Base-by-base conservation (phyloP, 1,140 invertebrate genomes). In the Drosophila arawakana region DNA sequence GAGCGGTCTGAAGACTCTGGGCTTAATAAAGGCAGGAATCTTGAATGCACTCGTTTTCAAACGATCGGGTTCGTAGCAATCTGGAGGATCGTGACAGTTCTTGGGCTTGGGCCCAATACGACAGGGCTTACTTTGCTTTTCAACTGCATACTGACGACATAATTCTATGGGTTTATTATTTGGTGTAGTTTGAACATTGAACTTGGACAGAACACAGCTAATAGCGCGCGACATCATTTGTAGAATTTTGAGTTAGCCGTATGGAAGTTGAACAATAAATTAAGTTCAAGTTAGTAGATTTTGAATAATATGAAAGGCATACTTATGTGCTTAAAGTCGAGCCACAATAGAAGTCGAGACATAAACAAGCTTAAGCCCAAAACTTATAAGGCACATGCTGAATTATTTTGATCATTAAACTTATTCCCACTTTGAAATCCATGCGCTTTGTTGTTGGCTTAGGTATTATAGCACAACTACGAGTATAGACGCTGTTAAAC, bases 321-420 rank as follows among this genome's bases (percentile, higher is more conserved):
- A 13, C 41, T 43, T 43, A 43, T 43, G n/a, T 13, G 41, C 41
- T 43, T 63, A 47, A 43, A 21, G 34, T 49, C 50, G 49, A 35
- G 43, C 50, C 52, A 44, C 34, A 44, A 54, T 71, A 47, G 15
- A 15, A 15, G 15, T 15, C 15, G 15, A 15, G 46, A 55, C 63
- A 79, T 82, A 83, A 82, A 76, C 59, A 70, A 62, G 76, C 46
- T 61, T 66, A 78, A 76, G 57, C 78, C 62, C 63, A 71, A 52
- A 74, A 76, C 68, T 73, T 18, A 30, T 21, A 9, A 3, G 59
- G 67, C 67, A 84, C 73, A 80, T 69, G 73, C 73, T 80, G 80
- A 83, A 80, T 83, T 84, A 83, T 83, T 83, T 80, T 65, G 76
- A 83, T 83, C 76, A 83, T 83, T 83, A 80, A 79, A 83, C 80